Evolutionary conservation across 1,140 invertebrate species (phyloP).

Genomic region (Drosophila subobscura): DNA sequence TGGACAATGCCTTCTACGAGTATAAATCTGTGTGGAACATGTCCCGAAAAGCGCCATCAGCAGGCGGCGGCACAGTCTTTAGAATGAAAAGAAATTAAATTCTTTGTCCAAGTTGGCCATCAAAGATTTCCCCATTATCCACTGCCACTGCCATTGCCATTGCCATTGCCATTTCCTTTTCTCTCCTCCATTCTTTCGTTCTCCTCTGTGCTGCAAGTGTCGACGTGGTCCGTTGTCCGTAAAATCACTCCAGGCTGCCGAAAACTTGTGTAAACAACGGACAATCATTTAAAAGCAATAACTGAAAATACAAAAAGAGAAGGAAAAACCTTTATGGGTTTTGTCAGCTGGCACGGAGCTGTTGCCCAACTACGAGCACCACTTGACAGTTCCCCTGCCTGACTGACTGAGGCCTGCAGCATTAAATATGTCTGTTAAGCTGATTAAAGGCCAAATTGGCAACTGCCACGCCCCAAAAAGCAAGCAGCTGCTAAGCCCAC

Average conservation of each 20-base stretch:
- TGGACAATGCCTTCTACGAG: not conserved
- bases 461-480: constrained; percentile 32
- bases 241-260: not conserved
- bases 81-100: constrained; percentile 43
- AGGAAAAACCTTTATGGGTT: constrained; percentile 48
- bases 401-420: too few species aligned
- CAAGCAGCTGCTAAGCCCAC: constrained; percentile 52
- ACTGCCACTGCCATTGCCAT: not conserved
- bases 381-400: too few species aligned
- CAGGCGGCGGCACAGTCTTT: constrained; percentile 19
- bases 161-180: not conserved
- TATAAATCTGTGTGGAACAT: not conserved
- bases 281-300: constrained; percentile 64
- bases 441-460: constrained; percentile 34
- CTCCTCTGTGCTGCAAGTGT: constrained; percentile 27
- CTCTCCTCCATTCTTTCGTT: constrained; percentile 18
- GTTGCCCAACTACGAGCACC: too few species aligned
- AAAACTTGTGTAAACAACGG: constrained; percentile 57
- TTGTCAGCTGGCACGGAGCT: constrained; percentile 43
- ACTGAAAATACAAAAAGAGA: constrained; percentile 13
- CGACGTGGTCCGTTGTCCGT: not conserved
- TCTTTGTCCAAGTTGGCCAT: constrained; percentile 44
- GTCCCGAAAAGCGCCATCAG: constrained; percentile 8
- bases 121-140: not conserved
- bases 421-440: constrained; percentile 27